phyloP scores from a whole-genome alignment of 1,140 invertebrate species.

The Lasaia peninsularis region DNA sequence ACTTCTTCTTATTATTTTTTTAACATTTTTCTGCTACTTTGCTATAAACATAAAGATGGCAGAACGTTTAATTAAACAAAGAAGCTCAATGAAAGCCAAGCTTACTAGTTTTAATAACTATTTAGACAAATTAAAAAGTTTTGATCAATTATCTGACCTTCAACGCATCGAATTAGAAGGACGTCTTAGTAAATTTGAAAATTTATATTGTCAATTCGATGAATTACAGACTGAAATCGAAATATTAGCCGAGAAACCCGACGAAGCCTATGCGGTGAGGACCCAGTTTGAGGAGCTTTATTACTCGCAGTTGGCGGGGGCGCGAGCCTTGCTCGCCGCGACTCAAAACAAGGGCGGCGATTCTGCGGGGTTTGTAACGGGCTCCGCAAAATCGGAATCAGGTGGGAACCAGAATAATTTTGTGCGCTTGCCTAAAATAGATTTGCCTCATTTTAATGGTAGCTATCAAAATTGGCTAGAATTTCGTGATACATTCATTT shows the following conservation, averaged over 20 bases:
- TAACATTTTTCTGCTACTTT: not conserved
- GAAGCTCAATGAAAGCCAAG: not conserved
- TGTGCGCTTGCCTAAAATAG: too few relatives aligned
- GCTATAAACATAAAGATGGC: not conserved
- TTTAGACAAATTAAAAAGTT: constrained; percentile 6
- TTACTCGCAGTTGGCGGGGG: not conserved
- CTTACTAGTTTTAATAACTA: constrained; percentile 9
- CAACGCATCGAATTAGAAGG: constrained; percentile 19
- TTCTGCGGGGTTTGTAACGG: not conserved
- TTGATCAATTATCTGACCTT: constrained; percentile 11
- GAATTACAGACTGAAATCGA: constrained; percentile 10
- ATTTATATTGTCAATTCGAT: constrained; percentile 14
- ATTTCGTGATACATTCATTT: constrained; percentile 13
- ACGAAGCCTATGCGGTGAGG: not conserved
- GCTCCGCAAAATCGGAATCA: not conserved
- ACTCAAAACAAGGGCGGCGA: not conserved
- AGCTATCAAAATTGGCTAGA: constrained; percentile 14
- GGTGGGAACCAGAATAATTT: constrained; percentile 3
- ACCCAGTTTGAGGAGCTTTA: not conserved
- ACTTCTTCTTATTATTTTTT: not conserved
- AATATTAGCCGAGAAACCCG: not conserved
- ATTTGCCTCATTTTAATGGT: constrained; percentile 15
- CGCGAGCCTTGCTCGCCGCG: not conserved
- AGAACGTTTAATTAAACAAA: not conserved
- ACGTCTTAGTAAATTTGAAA: constrained; percentile 18